Base-by-base conservation (phyloP, 64 coral and sea anemone species). In the Porites australiensis region DNA sequence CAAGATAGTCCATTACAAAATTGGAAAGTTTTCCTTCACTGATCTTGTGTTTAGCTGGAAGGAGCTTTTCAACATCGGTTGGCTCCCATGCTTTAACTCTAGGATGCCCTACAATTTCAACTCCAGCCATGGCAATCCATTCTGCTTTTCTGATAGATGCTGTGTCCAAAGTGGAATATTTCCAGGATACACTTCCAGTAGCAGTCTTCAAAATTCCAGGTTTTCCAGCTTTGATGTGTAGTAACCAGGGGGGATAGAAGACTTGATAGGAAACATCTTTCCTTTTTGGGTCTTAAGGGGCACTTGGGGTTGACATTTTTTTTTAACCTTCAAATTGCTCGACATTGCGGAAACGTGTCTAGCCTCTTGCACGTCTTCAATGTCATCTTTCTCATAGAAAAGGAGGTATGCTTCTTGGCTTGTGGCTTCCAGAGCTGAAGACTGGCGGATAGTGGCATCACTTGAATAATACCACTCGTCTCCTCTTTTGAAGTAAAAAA, bases 401-500 rank as follows among this genome's bases (percentile, higher is more conserved):
- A n/a, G n/a, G n/a, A n/a, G n/a, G n/a, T n/a, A n/a, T n/a, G n/a
- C n/a, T n/a, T n/a, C n/a, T n/a, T n/a, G n/a, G 22, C 19, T 70
- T 18, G 67, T 70, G 21, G 67, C 67, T 70, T 70, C 19, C 21
- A 23, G 19, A 70, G 8, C 67, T 70, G 67, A 80, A 20, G 50
- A 80, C 14, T 19, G 18, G 9, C 20, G 51, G 8, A 80, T 18
- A 3, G 15, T 52, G 11, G 58, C 48, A 18, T 60, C 77, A 57
- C 58, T 23, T 14, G 48, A 19, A 15, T 23, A 54, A n/a, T 80
- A 80, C 77, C 77, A 80, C 5, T 12, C 23, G 5, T 16, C 58
- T 22, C 19, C 58, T 54, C 49, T 57, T 80, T 80, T 60, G 48
- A 80, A 80, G 20, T 59, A 80, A 19, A 49, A 80, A 23, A 60